Evolutionary conservation across 2,888 invertebrate species (phyloP), one percentile per base, ranked within the genome.

Genomic region (Caenorhabditis doughertyi): DNA sequence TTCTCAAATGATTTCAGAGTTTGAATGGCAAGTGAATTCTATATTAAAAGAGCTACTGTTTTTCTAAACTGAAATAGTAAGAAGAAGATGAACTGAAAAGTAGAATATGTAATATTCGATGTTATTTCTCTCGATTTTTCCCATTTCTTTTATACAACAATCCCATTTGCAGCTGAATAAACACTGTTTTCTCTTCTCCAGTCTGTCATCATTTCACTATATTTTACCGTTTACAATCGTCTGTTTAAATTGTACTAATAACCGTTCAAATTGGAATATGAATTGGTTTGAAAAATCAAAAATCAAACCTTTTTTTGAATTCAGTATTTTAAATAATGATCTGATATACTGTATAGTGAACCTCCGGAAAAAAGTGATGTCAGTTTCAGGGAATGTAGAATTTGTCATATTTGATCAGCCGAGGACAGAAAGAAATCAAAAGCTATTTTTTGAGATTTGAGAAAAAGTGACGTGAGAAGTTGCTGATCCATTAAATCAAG

Each of bases 181-280:
- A 73, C 47, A 73, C 55, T 18, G 18, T 60, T 49, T 49, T 47
- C 29, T 35, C n/a, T 56, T 8, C 27, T 29, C 23, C 25, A 27
- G 3, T 27, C 13, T 16, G 21, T 5, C 58, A 23, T 25, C 21
- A 70, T 56, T 44, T 27, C 67, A 51, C 39, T 47, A 58, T 58
- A 55, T 44, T 70, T 70, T 70, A 56, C 44, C 44, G 42, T 56
- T 53, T 55, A 56, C 29, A 39, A 44, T 16, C 32, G 71, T 35
- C 23, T 71, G 60, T 60, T 70, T 35, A 60, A 60, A 71, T 39
- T 71, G 71, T 70, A 70, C 70, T 70, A 68, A 65, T n/a, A 49
- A 68, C 55, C 68, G 68, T 55, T 67, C 25, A 62, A n/a, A 25
- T 8, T n/a, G 47, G 42, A 35, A 58, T 39, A 58, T 25, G 25